Evolutionary conservation across 2,888 invertebrate species (phyloP), one percentile per base, ranked within the genome.

Genomic region (Drosophila vallismaia): DNA sequence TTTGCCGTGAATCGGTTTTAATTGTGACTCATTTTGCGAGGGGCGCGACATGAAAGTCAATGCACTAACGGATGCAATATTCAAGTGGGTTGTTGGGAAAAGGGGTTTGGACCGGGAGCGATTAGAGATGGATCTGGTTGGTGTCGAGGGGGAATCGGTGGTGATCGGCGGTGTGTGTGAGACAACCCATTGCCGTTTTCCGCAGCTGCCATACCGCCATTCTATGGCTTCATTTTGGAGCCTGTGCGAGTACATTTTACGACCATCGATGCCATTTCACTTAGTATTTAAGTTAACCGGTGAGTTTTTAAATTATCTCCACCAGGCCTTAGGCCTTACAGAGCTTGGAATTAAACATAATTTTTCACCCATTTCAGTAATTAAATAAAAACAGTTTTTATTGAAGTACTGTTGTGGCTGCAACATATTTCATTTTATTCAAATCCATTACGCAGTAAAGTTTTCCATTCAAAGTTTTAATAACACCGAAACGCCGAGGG

Each of bases 1-100:
- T 51, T 28, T 57, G 49, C 56, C 53, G 50, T 51, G 68, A 40
- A 67, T 86, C 86, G 69, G 64, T 75, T 69, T 86, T 86, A 86
- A 79, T 88, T 88, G 88, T 86, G 86, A 86, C 69, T 76, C 74
- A 88, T 88, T 86, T 83, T 52, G 68, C 54, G 40, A 40, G 70
- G 50, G 42, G 52, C 33, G 73, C 49, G 51, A 55, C 70, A 55
- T 10, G 70, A 59, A 71, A 75, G 76, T 68, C 83, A 83, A 74
- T 64, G 75, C 76, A 72, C 64, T 68, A 55, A 69, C 69, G 69
- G 69, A 68, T 45, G 54, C 53, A 53, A 67, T 69, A 68, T 52
- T 69, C 53, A 28, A 64, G 40, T 48, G 60, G 66, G 60, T 46
- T 49, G 60, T 12, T 12, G 40, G 49, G 7, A n/a, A 9, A 4